Base-by-base conservation (phyloP, 2,888 invertebrate genomes). In the Patella depressa region DNA sequence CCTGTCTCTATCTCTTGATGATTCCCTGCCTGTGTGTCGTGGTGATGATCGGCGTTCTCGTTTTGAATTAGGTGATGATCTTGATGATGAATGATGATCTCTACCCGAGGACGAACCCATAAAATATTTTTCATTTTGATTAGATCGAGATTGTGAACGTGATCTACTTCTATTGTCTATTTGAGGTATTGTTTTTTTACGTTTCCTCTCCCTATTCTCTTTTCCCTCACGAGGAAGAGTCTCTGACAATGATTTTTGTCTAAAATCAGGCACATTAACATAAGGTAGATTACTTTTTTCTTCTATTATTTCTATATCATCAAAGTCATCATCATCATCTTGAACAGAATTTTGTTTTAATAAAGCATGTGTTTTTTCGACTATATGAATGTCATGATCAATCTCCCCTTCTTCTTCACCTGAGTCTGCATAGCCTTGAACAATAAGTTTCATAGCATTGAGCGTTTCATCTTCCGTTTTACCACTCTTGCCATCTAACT, bases 321-420 rank as follows among this genome's bases (percentile, higher is more conserved):
- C 73, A 71, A 71, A 71, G n/a, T 79, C 74, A 14, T 77, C 77
- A 29, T 73, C 70, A 59, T 73, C 76, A 53, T 15, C 53, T 2
- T 15, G 54, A 11, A 34, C 12, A 9, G 24, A 29, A 4, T 14
- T 34, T 14, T 76, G 57, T 53, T 74, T 74, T 72, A 71, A 45
- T 45, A 71, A 71, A 2, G 34, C 53, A 9, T 53, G 65, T 5
- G 59, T 69, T 45, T 29, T 34, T 24, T 71, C 45, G 15, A 59
- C 73, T 53, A 65, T 65, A 29, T 75, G 79, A n/a, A 74, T 75
- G 19, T 86, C 89, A 80, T 88, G 85, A 70, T 89, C 90, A 11
- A 90, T 85, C 76, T 91, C 91, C 5, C 90, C 91, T 72, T 90
- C 91, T 78, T 90, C 90, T 77, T 89, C 90, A 77, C 90, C 90